Base-by-base conservation (phyloP, 2,797 vertebrate species). In the Sebastes steindachneri region DNA sequence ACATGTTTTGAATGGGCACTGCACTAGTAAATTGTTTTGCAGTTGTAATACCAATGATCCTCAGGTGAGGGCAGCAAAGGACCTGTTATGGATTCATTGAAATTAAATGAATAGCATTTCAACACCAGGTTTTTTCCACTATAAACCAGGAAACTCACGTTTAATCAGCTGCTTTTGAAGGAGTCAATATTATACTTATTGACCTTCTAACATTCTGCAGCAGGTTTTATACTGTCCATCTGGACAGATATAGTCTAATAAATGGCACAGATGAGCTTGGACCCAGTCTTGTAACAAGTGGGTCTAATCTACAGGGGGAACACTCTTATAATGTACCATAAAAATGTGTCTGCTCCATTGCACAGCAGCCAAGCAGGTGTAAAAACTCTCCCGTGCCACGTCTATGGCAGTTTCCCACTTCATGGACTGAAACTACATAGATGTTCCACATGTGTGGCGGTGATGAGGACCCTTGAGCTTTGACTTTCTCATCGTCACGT, bases 321-420 rank as follows among this genome's bases (percentile, higher is more conserved):
- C 41, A 26, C 59, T 78, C 57, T 71, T 33, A 77, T 75, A 79
- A 59, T 72, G 28, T 70, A 12, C 79, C 79, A 82, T 90, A 75
- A 89, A 89, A 85, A 73, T 37, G 57, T 80, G 63, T 86, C 68
- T 82, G 74, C 76, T 75, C 21, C 41, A 55, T 25, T 64, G 65
- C 59, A 67, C 67, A 73, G 82, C 74, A 83, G 88, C 74, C 79
- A 71, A 85, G 74, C 86, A 86, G 87, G 86, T 89, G 87, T 86
- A 75, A 86, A 88, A 86, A 54, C 72, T 82, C 77, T 81, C 77
- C 70, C 29, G 15, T 71, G 54, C 66, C 66, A 53, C 25, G 4
- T 63, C 69, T 80, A 73, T 69, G 85, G 71, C 73, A 57, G 33
- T 57, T 79, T 79, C 71, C 60, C 21, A 5, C 69, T 69, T 73